Evolutionary conservation across 2,113 vertebrate genomes (phyloP).

Genomic region (Antigone vipio): DNA sequence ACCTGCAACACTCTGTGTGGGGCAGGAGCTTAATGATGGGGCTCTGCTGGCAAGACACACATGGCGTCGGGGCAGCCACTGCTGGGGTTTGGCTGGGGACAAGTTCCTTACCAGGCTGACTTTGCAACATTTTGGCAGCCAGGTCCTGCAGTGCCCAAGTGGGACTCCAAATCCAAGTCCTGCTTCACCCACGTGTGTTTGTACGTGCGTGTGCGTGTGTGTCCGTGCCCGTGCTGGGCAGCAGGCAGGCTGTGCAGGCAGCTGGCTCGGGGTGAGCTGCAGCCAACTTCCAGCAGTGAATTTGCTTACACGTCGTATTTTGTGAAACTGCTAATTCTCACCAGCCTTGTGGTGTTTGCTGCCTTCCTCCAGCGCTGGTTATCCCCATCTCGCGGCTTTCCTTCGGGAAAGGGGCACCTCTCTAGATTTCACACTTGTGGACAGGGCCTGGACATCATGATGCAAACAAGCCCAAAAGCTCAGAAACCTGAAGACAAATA

Average conservation of each 20-base stretch:
- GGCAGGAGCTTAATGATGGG: neutral
- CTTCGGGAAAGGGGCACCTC: neutral
- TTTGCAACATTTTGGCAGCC: neutral
- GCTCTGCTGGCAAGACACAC: neutral
- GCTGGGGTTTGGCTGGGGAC: neutral
- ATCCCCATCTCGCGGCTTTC: accelerated
- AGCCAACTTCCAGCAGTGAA: neutral
- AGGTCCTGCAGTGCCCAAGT: neutral
- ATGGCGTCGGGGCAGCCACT: neutral
- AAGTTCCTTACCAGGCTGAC: neutral
- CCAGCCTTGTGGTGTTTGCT: neutral
- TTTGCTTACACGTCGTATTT: neutral
- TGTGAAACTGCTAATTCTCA: neutral
- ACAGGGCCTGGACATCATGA: neutral
- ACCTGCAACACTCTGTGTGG: neutral
- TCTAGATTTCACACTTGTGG: neutral
- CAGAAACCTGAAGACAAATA: neutral
- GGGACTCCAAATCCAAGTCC: neutral
- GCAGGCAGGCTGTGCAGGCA: neutral
- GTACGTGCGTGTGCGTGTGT: neutral
- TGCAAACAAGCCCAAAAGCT: neutral
- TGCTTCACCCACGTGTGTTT: neutral
- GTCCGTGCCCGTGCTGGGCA: neutral
- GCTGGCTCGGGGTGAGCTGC: neutral
- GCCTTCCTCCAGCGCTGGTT: neutral